Evolutionary conservation across 2,797 vertebrate genomes (phyloP), one percentile per base, ranked within the genome.

Genomic region (Simalia tracyae): DNA sequence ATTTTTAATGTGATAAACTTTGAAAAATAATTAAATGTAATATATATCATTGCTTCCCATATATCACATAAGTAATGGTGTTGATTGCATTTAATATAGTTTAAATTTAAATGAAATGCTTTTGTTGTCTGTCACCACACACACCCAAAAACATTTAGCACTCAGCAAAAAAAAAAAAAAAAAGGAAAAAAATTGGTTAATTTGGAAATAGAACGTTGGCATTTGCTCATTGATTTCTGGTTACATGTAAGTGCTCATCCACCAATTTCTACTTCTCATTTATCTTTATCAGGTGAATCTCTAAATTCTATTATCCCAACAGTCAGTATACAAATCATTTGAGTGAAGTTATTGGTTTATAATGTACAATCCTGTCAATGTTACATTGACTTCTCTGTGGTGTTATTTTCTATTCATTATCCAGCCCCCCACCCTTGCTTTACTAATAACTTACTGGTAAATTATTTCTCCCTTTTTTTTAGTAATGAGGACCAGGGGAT

Each of bases 321-420:
- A 85, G 84, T 92, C 86, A 90, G 54, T 94, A 64, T 19, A 63
- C 76, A 42, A 64, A 90, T 94, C 42, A 93, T 93, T 92, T 91
- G 89, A 68, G 88, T 89, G 54, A 89, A 36, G 87, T 9, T 76
- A 93, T 66, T 61, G 61, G 36, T 84, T 84, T 89, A 89, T 94
- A 89, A 91, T 92, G 92, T 95, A n/a, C 94, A 89, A 95, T 68
- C 85, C 72, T 94, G 19, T 0, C 94, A 95, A 96, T 72, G 84
- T 91, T 96, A 96, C 96, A 97, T 94, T 95, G 95, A 97, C 95
- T 96, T 92, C 26, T 61, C 68, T 54, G 86, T 86, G 90, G 92
- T 59, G 95, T 96, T 60, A 24, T 50, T 93, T 95, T 94, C 93
- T 93, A 95, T 95, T 81, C 90, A 92, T 94, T 95, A 92, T 86